Conservation (phyloP, 2,888 invertebrate species). For the Himalopsyche tibetana region DNA sequence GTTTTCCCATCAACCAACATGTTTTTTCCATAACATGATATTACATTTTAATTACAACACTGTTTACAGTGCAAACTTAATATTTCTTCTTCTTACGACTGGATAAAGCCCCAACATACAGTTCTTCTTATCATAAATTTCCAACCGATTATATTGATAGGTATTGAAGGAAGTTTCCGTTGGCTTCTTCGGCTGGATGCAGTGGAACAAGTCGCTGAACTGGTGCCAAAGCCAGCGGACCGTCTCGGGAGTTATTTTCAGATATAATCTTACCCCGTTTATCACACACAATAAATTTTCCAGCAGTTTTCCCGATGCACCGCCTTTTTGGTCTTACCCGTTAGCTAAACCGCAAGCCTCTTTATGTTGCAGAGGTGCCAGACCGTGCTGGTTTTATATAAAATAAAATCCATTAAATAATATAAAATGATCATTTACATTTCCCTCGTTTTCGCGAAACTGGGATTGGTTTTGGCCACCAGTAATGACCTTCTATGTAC, state of each 20-base stretch:
- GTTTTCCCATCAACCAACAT: no score
- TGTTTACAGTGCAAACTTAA: no score
- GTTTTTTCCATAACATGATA: no score
- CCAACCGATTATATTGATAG: not conserved
- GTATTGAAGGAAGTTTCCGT: not conserved
- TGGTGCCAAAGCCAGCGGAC: conserved; percentile 57
- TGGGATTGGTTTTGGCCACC: no score
- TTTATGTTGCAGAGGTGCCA: not conserved
- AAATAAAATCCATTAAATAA: not conserved
- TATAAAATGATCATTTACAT: no score
- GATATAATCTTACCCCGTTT: conserved; percentile 63
- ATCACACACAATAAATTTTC: conserved; percentile 59
- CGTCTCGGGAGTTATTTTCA: conserved; percentile 51
- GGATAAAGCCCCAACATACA: no score
- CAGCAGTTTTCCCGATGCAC: conserved; percentile 35
- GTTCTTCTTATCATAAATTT: not conserved
- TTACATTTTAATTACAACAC: no score
- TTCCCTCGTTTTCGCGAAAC: no score
- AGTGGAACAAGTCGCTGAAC: conserved; percentile 62
- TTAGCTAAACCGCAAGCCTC: conserved; percentile 16
- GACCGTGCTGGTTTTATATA: not conserved
- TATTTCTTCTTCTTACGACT: no score
- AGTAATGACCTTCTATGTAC: no score
- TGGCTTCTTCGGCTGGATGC: conserved; percentile 21
- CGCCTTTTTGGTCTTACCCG: conserved; percentile 6